phyloP scores from a whole-genome alignment of 37 sponge, comb jelly and placozoan species.

The Beroe ovata region DNA sequence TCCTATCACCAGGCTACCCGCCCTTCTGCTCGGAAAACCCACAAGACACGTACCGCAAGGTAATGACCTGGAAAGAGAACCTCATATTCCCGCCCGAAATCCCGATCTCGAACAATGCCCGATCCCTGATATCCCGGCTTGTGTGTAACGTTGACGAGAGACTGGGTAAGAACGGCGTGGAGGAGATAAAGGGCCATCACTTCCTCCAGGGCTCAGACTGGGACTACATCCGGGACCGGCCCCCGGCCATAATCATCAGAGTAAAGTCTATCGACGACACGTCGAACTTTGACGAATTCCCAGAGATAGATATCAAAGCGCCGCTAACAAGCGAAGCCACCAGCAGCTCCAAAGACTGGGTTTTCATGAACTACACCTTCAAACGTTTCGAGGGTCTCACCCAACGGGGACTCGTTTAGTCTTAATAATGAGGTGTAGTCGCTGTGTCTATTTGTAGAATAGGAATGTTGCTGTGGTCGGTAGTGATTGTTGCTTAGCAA shows the following conservation, averaged over 20 bases:
- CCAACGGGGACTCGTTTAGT: conserved; percentile 75
- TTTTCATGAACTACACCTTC: conserved; percentile 97
- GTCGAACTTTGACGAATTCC: conserved; percentile 97
- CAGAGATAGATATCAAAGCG: conserved; percentile 74
- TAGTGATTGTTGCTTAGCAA: no score
- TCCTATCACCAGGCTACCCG: conserved; percentile 76
- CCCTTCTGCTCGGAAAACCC: conserved; percentile 95
- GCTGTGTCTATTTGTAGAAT: neutral
- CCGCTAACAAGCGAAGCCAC: conserved; percentile 18
- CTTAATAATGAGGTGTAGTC: neutral
- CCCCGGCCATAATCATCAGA: conserved; percentile 87
- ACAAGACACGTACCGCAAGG: conserved; percentile 95
- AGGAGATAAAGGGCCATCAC: conserved; percentile 80
- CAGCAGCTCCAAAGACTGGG: conserved; percentile 84
- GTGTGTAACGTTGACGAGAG: conserved; percentile 76
- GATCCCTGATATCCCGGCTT: conserved; percentile 77
- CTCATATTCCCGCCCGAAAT: conserved; percentile 92
- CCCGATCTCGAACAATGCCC: conserved; percentile 83
- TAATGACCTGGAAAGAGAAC: conserved; percentile 88
- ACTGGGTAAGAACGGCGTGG: conserved; percentile 71
- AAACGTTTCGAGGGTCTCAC: conserved; percentile 96
- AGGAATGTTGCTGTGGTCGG: no score
- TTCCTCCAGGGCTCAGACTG: conserved; percentile 90
- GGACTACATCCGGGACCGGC: conserved; percentile 94
- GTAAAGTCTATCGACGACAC: conserved; percentile 97